These are phyloP conservation scores for Sternotherus odoratus DNA, from an alignment of 2,797 vertebrate genomes.

Conservation along the genomic window DNA sequence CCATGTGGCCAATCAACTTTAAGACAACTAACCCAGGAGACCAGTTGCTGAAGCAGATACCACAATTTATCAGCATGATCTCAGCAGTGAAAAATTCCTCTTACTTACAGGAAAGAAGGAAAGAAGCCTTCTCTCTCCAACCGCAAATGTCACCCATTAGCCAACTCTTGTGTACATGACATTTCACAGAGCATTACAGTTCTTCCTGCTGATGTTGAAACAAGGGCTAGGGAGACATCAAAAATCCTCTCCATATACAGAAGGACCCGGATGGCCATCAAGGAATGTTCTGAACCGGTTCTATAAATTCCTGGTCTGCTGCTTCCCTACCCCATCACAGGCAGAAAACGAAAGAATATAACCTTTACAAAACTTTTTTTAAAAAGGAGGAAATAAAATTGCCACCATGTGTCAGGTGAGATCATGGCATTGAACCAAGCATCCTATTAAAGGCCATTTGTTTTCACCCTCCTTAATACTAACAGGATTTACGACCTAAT, in stretches of 20 bases:
- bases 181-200: neutral
- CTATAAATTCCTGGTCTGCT: neutral
- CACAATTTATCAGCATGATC: neutral
- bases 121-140: neutral
- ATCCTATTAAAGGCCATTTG: neutral
- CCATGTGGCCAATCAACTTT: neutral
- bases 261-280: neutral
- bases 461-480: neutral
- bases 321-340: neutral
- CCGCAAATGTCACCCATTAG: neutral
- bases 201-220: neutral
- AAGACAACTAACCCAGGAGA: neutral
- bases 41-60: neutral
- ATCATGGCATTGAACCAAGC: too few relatives aligned
- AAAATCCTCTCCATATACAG: neutral
- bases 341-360: neutral
- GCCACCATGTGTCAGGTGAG: neutral
- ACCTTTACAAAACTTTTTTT: neutral
- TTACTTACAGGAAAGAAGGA: neutral
- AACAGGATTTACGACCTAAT: neutral
- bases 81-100: neutral
- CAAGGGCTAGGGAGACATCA: neutral
- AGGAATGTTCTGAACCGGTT: neutral
- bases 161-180: neutral
- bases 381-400: neutral